Percentiles rank a stretch among this genome's conserved stretches.
Conservation (phyloP, 2,888 invertebrate genomes). For the Stenodera caucasica region DNA sequence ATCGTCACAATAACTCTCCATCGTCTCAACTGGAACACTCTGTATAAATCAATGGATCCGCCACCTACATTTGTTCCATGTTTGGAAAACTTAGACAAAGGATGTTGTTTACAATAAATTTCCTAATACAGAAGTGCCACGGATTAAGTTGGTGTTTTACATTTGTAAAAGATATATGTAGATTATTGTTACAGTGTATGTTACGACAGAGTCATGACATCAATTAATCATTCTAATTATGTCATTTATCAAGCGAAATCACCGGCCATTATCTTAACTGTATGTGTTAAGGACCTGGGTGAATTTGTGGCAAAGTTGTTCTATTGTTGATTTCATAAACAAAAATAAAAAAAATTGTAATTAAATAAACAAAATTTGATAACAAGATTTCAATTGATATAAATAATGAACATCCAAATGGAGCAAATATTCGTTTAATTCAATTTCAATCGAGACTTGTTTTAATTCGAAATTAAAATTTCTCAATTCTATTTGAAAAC, state of each 20-base stretch:
- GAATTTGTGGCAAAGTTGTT: constrained; percentile 16
- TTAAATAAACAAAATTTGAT: constrained; percentile 7
- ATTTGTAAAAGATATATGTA: constrained; percentile 14
- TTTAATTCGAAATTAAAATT: background rate
- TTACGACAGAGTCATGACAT: constrained; percentile 27
- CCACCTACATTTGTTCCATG: too few relatives aligned
- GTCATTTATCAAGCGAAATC: constrained; percentile 27
- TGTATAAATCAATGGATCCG: too few relatives aligned
- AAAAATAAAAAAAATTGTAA: constrained; percentile 11
- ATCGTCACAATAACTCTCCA: too few relatives aligned
- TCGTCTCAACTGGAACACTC: too few relatives aligned
- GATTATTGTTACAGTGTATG: constrained; percentile 17
- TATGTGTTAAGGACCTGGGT: constrained; percentile 23
- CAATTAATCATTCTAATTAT: constrained; percentile 30
- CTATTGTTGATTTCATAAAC: constrained; percentile 3
- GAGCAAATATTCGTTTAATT: background rate
- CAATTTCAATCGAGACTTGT: background rate
- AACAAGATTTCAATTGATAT: background rate
- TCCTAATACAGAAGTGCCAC: background rate
- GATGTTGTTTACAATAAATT: background rate
- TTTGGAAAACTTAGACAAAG: too few relatives aligned
- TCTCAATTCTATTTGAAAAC: background rate
- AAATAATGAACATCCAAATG: background rate
- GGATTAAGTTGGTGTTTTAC: background rate
- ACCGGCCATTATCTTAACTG: constrained; percentile 27